Evolutionary conservation across 1,140 invertebrate species (phyloP).

Genomic region (Eupeodes corollae): DNA sequence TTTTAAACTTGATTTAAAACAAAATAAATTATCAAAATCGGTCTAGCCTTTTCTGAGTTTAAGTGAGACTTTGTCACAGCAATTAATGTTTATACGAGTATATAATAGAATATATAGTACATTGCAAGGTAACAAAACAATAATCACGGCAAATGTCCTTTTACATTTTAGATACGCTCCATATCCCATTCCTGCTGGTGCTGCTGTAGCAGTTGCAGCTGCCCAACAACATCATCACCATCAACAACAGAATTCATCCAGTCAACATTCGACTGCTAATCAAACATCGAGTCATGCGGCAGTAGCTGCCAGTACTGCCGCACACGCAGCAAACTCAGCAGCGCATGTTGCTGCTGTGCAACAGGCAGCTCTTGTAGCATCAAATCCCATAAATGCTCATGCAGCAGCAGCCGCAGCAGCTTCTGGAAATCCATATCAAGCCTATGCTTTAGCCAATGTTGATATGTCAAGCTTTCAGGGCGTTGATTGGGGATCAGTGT

Average conservation of each 20-base stretch:
- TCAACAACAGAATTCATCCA: slow-evolving; percentile 23
- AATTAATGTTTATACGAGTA: too few species aligned
- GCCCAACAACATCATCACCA: slow-evolving; percentile 10
- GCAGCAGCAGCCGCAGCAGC: slow-evolving; percentile 45
- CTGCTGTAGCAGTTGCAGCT: slow-evolving; percentile 17
- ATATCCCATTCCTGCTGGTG: slow-evolving; percentile 35
- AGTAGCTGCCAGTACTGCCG: slow-evolving; percentile 33
- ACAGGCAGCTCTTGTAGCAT: slow-evolving; percentile 36
- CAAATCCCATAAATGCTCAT: slow-evolving; percentile 37
- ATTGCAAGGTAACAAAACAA: too few species aligned
- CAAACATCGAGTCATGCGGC: slow-evolving; percentile 19
- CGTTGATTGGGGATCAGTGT: slow-evolving; percentile 80
- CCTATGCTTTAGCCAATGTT: slow-evolving; percentile 73
- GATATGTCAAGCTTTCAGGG: slow-evolving; percentile 85
- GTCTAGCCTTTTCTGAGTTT: too few species aligned
- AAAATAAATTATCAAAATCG: too few species aligned
- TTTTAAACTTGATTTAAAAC: too few species aligned
- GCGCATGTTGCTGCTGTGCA: slow-evolving; percentile 39
- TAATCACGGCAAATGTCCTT: not conserved
- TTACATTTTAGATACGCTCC: slow-evolving; percentile 27
- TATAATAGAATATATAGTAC: too few species aligned
- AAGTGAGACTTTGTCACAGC: too few species aligned
- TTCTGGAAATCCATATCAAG: slow-evolving; percentile 55
- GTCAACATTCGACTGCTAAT: not conserved
- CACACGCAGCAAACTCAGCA: slow-evolving; percentile 39